Percentiles rank a stretch among this genome's conserved stretches.
phyloP scores from a whole-genome alignment of 1,140 invertebrate genomes.

The Bombus terrestris region DNA sequence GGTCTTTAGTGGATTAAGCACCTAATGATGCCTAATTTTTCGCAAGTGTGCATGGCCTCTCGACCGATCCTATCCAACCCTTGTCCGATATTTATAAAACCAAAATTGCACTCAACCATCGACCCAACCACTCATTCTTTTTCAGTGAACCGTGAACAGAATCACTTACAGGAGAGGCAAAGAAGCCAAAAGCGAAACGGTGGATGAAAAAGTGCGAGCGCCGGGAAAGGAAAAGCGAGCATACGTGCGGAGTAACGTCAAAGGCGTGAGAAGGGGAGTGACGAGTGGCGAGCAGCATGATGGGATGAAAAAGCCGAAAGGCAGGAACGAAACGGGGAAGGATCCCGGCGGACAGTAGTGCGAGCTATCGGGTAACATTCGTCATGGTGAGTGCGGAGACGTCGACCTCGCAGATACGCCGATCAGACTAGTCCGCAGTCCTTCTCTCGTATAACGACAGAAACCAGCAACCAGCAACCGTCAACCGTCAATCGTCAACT shows the following conservation, averaged over 20 bases:
- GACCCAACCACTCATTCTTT: neutral
- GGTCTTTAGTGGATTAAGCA: too few relatives aligned
- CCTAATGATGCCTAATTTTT: too few relatives aligned
- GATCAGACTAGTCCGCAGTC: conserved; percentile 30
- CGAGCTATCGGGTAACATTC: conserved; percentile 70
- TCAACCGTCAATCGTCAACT: neutral
- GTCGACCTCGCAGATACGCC: conserved; percentile 67
- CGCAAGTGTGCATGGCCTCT: too few relatives aligned
- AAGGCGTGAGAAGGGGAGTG: neutral
- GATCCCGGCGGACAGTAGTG: conserved; percentile 26
- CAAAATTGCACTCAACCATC: neutral
- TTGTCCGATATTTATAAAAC: neutral
- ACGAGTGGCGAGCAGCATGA: neutral
- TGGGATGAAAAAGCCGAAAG: conserved; percentile 15
- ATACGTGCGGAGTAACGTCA: neutral
- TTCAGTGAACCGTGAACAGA: neutral
- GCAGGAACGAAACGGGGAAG: conserved; percentile 12
- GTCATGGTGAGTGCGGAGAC: conserved; percentile 76
- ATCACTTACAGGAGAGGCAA: neutral
- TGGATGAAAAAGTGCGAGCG: neutral
- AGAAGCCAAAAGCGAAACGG: neutral
- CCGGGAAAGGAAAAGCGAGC: neutral
- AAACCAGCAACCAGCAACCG: neutral
- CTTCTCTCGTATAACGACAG: neutral
- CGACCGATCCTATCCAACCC: neutral